phyloP scores from a whole-genome alignment of 1,140 invertebrate species.

The Drosophila serrata region DNA sequence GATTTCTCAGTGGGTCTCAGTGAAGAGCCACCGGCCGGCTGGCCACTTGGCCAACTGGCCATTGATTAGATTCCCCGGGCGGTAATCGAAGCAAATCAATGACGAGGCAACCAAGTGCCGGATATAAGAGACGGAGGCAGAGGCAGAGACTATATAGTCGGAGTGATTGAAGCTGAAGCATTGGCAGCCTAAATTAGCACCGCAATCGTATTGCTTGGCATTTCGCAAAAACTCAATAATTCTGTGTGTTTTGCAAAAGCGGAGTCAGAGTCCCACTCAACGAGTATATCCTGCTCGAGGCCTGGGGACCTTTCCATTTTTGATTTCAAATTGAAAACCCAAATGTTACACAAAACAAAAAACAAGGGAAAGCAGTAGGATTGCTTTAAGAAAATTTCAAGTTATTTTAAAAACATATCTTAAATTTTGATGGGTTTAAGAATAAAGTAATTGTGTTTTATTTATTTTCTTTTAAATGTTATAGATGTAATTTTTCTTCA shows the following conservation, averaged over 20 bases:
- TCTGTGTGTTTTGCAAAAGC: conserved; percentile 10
- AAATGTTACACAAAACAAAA: conserved; percentile 12
- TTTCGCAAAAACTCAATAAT: conserved; percentile 28
- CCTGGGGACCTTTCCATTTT: not conserved
- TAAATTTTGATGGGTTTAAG: not conserved
- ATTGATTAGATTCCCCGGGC: conserved; percentile 66
- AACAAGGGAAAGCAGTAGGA: not conserved
- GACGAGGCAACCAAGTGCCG: conserved; percentile 9
- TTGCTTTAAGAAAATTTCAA: too few species aligned
- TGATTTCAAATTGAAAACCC: conserved; percentile 13
- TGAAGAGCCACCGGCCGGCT: conserved; percentile 12
- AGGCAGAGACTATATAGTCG: conserved; percentile 2
- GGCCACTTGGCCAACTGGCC: conserved; percentile 22
- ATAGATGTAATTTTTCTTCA: not conserved
- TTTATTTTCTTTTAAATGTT: not conserved
- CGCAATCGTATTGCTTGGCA: conserved; percentile 19
- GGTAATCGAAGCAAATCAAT: conserved; percentile 42
- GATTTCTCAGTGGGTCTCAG: conserved; percentile 14
- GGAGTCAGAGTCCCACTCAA: not conserved
- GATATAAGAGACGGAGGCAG: conserved; percentile 5
- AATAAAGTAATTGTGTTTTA: not conserved
- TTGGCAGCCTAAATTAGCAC: conserved; percentile 19
- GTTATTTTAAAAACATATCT: not conserved
- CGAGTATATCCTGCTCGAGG: not conserved
- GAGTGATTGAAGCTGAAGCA: conserved; percentile 4